Evolutionary conservation across 2,113 vertebrate species (phyloP), one percentile per base, ranked within the genome.

Genomic region (Tragelaphus strepsiceros): DNA sequence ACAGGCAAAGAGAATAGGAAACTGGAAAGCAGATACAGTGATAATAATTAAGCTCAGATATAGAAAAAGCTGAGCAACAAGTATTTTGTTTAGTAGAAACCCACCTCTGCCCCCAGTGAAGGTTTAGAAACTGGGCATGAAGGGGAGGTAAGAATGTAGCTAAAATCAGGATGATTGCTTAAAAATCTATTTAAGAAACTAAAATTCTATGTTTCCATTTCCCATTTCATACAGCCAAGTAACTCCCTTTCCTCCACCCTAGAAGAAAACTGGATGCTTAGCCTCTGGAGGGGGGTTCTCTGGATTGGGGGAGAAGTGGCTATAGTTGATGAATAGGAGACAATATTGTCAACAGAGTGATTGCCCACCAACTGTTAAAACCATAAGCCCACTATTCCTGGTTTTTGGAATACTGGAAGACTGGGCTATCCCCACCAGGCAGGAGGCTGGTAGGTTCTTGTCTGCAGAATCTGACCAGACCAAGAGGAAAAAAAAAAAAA

Each of bases 101-200:
- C 7, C 39, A 19, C 11, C 11, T 30, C 3, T 14, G n/a, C 0
- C 9, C 11, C 1, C 2, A 6, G 0, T 39, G 59, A 59, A 49
- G 7, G 7, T 67, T 96, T 56, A 91, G 35, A 30, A 93, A 21
- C 14, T 43, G 35, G 26, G 8, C 26, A 2, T 93, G 61, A 78
- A 83, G 28, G 51, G 19, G 22, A 54, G 16, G 14, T 62, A 88
- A 93, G 19, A 10, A 71, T n/a, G 28, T 26, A 90, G 35, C 56
- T 80, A 56, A 91, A 62, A 78, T 43, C 0, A 74, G 32, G n/a
- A 80, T 39, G 35, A 90, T 24, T 89, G 54, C n/a, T 93, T 82
- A 32, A 85, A 95, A 82, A 26, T 71, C 7, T 56, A 14, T 74
- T 88, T 61, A 93, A 64, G 28, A 85, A 88, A 56, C 56, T 51